Conservation (phyloP, 2,113 vertebrate species). For the Ceyx cyanopectus region DNA sequence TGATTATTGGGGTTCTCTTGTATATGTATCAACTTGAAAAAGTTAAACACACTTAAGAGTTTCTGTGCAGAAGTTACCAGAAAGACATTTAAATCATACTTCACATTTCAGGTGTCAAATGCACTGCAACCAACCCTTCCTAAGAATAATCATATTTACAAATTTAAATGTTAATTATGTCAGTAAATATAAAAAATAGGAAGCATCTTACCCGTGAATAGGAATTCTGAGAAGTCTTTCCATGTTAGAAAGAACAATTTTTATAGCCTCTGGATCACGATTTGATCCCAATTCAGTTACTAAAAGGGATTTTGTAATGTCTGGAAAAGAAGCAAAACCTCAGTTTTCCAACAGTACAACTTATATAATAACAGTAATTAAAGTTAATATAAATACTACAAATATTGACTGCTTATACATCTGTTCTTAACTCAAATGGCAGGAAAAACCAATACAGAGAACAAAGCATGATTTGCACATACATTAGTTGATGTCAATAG, state of each 20-base stretch:
- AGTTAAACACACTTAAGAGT: neutral
- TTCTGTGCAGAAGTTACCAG: neutral
- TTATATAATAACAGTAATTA: neutral
- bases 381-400: neutral
- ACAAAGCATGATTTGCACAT: neutral
- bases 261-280: slow-evolving; percentile 82
- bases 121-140: neutral
- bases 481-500: fast-evolving
- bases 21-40: neutral
- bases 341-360: neutral
- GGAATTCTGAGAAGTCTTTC: slow-evolving; percentile 88
- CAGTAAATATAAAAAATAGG: neutral
- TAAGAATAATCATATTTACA: neutral
- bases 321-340: slow-evolving; percentile 72
- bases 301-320: slow-evolving; percentile 89
- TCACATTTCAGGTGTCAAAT: neutral
- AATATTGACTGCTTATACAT: neutral
- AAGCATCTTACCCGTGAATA: slow-evolving; percentile 87
- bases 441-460: neutral
- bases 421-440: neutral
- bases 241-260: slow-evolving; percentile 87
- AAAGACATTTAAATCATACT: neutral
- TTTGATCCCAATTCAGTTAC: slow-evolving; percentile 90
- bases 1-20: neutral
- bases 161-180: neutral